phyloP scores from a whole-genome alignment of 2,888 invertebrate species.

The Ligdia adustata region DNA sequence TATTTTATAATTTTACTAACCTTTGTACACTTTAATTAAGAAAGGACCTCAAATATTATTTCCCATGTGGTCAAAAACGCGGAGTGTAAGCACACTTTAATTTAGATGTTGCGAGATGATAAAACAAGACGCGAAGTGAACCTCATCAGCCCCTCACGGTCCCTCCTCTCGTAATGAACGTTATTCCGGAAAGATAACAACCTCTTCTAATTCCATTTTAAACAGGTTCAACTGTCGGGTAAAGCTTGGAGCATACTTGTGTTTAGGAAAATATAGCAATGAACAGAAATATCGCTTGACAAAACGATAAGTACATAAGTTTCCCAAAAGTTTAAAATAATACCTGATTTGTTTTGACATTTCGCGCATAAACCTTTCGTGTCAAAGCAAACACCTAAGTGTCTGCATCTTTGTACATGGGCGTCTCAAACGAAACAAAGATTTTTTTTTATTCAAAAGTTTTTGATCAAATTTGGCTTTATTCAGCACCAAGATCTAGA shows the following conservation, averaged over 20 bases:
- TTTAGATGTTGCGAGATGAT: slow-evolving; percentile 19
- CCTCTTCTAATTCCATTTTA: slow-evolving; percentile 33
- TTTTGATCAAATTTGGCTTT: no score
- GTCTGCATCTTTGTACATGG: no score
- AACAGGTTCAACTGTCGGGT: slow-evolving; percentile 23
- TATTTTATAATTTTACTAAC: no score
- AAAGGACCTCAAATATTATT: slow-evolving; percentile 6
- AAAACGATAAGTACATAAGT: no score
- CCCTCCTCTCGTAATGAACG: slow-evolving; percentile 26
- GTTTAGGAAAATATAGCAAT: not conserved
- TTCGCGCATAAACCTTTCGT: no score
- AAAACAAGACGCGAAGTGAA: slow-evolving; percentile 19
- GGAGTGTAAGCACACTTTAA: slow-evolving; percentile 17
- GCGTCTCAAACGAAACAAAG: no score
- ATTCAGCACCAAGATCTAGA: no score
- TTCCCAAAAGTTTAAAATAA: no score
- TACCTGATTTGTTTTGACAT: no score
- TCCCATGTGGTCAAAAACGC: slow-evolving; percentile 16
- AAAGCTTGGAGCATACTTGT: not conserved
- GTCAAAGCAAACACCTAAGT: no score
- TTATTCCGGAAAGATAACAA: slow-evolving; percentile 32
- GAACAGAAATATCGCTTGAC: no score
- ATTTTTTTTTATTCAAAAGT: no score
- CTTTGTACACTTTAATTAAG: slow-evolving; percentile 12
- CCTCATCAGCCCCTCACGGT: slow-evolving; percentile 20